Evolutionary conservation across 1,140 invertebrate genomes (phyloP).

Genomic region (Eupeodes corollae): DNA sequence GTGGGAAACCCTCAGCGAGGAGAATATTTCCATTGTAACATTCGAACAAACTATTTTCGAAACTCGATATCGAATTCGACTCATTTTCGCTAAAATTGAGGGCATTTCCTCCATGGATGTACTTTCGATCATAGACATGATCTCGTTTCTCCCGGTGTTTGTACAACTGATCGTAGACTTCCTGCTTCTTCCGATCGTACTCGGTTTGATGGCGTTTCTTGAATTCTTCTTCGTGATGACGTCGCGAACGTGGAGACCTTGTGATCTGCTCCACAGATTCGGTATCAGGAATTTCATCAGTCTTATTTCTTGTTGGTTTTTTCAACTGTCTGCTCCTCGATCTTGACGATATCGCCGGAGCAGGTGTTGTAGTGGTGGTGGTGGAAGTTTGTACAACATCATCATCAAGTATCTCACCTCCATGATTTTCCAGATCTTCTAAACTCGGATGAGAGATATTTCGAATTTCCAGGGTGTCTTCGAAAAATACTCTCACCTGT

Average conservation of each 20-base stretch:
- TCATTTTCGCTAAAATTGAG: conserved; percentile 46
- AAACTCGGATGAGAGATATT: conserved; percentile 9
- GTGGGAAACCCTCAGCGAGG: conserved; percentile 53
- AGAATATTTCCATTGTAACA: conserved; percentile 65
- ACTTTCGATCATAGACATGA: conserved; percentile 55
- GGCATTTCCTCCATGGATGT: conserved; percentile 61
- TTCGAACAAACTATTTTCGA: conserved; percentile 58
- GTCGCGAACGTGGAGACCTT: conserved; percentile 5
- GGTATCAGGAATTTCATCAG: background rate
- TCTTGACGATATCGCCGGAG: background rate
- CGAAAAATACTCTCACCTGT: conserved; percentile 56
- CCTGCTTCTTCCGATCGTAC: conserved; percentile 8
- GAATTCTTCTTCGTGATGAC: conserved; percentile 4
- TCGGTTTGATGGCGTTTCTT: too few species aligned
- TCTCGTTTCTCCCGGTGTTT: conserved; percentile 42
- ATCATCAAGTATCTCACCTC: conserved; percentile 32
- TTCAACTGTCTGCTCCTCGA: background rate
- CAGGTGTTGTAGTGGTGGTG: background rate
- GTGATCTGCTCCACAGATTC: background rate
- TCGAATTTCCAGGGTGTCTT: conserved; percentile 43
- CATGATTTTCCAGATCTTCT: conserved; percentile 29
- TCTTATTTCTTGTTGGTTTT: background rate
- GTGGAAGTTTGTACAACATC: background rate
- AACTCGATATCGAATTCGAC: conserved; percentile 59
- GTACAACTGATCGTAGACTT: conserved; percentile 25